Conservation (phyloP, 2,113 vertebrate species). For the Pteronura brasiliensis region DNA sequence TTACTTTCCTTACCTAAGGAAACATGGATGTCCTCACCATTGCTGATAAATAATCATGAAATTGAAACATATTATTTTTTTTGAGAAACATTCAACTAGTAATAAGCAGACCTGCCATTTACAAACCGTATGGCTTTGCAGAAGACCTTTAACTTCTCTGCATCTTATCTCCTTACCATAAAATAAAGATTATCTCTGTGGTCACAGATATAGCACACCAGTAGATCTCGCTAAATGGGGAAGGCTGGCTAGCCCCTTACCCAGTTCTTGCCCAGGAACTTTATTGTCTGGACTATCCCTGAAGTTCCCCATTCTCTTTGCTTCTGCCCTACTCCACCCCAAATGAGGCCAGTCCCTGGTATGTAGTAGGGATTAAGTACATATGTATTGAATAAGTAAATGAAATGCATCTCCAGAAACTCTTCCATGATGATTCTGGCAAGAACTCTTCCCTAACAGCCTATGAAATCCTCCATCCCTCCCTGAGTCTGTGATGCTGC, state of each 20-base stretch:
- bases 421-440: not conserved
- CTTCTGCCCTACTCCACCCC: not conserved
- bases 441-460: not conserved
- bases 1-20: not conserved
- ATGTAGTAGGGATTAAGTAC: not conserved
- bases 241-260: not conserved
- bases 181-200: not conserved
- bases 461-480: not conserved
- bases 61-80: not conserved
- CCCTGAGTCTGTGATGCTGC: not conserved
- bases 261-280: not conserved
- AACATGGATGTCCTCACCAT: not conserved
- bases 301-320: not conserved
- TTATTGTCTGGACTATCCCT: not conserved
- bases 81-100: not conserved
- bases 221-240: not conserved
- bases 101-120: not conserved
- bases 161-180: not conserved
- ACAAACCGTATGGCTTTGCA: not conserved
- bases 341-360: not conserved
- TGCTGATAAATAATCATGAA: not conserved
- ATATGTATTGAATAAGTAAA: not conserved
- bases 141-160: not conserved
- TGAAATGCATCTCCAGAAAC: not conserved
- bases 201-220: not conserved